Evolutionary conservation across 1,140 invertebrate genomes (phyloP), one percentile per base, ranked within the genome.

Genomic region (Anoplolepis gracilipes): DNA sequence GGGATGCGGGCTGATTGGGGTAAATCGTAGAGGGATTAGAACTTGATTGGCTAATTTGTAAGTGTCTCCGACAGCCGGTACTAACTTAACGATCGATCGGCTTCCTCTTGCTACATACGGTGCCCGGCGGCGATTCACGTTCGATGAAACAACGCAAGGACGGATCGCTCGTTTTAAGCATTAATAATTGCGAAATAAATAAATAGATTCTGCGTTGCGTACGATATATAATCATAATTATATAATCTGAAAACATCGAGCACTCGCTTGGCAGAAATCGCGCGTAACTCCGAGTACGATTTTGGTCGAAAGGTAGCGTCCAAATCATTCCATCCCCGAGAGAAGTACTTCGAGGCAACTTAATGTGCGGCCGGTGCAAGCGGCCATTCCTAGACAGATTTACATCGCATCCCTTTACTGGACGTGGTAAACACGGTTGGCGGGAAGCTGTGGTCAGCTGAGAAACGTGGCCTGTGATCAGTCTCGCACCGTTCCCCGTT

Each of bases 41-140:
- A 92, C 94, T 94, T 95, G 94, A 95, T 95, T 95, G 94, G 93
- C 94, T 95, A 94, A 95, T 95, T 95, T 95, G 94, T 95, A 95
- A 95, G 94, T 95, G 94, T 95, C 94, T 91, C 92, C 89, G 85
- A 91, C 94, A 94, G 93, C 89, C 86, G 65, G 90, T 87, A 87
- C 78, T 77, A 92, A 94, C 91, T 94, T 93, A 93, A 93, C 93
- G 93, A 94, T 94, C 93, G 93, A 94, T 94, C 90, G 91, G 64
- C 53, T 59, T 85, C 82, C 85, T 70, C 53, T 81, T 78, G 25
- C 77, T 72, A 82, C 84, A 64, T 72, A 89, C 87, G 84, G 84
- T 77, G 87, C 64, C 36, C 84, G 22, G 25, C 55, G 55, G 55
- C 46, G 46, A 49, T 88, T 64, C 84, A 36, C 75, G 59, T n/a